A percentile compares a stretch with the other conserved stretches of the same genome.
Evolutionary conservation across 2,797 vertebrate species (phyloP).

Genomic region (Delichon dasypus): DNA sequence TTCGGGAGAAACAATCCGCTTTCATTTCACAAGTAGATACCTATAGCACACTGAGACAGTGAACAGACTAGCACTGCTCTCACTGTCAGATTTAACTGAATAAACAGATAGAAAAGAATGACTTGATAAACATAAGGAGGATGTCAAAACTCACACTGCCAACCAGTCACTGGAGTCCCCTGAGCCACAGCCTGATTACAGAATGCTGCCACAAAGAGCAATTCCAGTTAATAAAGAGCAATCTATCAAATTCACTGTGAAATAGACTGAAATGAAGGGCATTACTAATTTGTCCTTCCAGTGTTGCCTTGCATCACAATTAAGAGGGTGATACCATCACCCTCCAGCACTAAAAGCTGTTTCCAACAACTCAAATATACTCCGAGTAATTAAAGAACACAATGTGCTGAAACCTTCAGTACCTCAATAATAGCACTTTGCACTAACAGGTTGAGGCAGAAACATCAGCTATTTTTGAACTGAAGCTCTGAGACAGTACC

Average conservation of each 20-base stretch:
- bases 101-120: background rate
- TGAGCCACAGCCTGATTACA: background rate
- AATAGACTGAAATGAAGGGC: constrained; percentile 30
- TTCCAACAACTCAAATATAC: constrained; percentile 13
- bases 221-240: background rate
- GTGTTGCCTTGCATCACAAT: constrained; percentile 12
- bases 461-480: constrained; percentile 7
- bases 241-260: background rate
- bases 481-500: background rate
- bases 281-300: background rate
- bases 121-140: background rate
- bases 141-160: background rate
- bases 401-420: constrained; percentile 7
- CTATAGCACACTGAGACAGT: background rate
- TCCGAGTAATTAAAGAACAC: constrained; percentile 26
- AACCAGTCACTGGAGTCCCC: background rate
- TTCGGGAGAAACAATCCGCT: background rate
- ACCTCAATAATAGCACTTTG: constrained; percentile 9
- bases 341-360: background rate
- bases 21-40: background rate
- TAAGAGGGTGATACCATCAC: background rate
- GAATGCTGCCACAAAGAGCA: background rate
- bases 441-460: background rate
- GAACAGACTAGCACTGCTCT: background rate
- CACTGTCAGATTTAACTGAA: background rate